Conservation (phyloP, 2,113 vertebrate species). For the Aegotheles bennettii region DNA sequence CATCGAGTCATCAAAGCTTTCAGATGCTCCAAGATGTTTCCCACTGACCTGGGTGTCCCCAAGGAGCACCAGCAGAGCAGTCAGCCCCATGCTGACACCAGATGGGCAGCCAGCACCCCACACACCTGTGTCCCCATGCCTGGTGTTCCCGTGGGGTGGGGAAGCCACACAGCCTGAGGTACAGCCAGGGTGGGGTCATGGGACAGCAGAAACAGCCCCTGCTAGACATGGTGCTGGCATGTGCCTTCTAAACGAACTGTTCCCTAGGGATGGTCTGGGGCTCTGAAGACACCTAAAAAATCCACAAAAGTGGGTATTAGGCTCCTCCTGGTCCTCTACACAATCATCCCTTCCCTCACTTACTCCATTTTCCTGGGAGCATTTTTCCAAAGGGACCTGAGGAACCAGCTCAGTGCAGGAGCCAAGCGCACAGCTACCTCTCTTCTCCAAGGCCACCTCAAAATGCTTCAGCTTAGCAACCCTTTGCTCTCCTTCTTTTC, state of each 20-base stretch:
- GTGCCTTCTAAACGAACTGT: neutral
- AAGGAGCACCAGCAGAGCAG: neutral
- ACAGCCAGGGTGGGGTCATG: neutral
- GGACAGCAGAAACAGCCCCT: neutral
- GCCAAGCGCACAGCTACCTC: neutral
- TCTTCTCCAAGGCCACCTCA: neutral
- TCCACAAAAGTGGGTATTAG: neutral
- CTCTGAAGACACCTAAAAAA: neutral
- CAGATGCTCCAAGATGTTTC: neutral
- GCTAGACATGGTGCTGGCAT: neutral
- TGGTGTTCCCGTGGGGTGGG: rapidly evolving
- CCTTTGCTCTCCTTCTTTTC: neutral
- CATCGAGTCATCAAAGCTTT: neutral
- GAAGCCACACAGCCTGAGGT: rapidly evolving
- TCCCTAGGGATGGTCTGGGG: neutral
- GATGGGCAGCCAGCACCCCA: neutral
- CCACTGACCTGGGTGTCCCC: neutral
- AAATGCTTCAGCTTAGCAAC: neutral
- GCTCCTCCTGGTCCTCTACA: neutral
- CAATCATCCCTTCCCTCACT: neutral
- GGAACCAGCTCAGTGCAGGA: neutral
- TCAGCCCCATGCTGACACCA: neutral
- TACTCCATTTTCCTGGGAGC: neutral
- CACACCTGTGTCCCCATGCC: neutral
- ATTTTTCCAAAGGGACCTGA: neutral